Percentiles rank a stretch among this genome's conserved stretches.
These are phyloP conservation scores for Acanthaster planci DNA, from an alignment of 35 echinoderm and acorn worm species.

Conservation along the genomic window DNA sequence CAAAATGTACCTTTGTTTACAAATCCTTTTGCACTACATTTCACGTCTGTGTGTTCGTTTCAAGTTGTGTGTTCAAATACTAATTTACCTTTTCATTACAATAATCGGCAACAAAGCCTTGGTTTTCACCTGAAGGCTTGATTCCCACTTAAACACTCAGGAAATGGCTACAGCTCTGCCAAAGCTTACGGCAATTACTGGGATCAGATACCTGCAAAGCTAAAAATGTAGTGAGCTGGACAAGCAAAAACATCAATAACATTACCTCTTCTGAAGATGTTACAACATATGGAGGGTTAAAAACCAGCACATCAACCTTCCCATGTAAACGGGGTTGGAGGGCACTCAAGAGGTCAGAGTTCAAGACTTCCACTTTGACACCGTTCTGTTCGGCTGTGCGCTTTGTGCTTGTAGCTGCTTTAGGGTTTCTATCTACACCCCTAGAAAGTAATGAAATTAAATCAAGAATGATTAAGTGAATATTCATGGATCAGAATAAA, in stretches of 20 bases:
- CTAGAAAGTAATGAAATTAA: conserved; percentile 48
- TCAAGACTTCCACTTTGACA: conserved; percentile 55
- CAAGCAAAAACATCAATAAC: no score
- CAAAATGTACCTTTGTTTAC: no score
- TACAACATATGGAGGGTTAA: conserved; percentile 98
- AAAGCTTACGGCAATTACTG: no score
- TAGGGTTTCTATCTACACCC: conserved; percentile 76
- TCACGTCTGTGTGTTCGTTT: no score
- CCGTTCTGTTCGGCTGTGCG: conserved; percentile 70
- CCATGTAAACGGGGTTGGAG: conserved; percentile 62
- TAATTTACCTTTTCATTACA: no score
- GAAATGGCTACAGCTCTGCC: background rate
- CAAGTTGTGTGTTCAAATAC: no score
- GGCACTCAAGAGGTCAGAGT: conserved; percentile 70
- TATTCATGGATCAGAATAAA: background rate
- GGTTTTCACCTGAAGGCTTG: no score
- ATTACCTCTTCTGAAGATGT: conserved; percentile 88
- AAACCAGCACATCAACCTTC: conserved; percentile 77
- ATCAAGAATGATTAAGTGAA: background rate
- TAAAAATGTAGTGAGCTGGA: no score
- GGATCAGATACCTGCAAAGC: no score
- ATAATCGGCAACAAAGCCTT: no score
- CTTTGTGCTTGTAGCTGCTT: conserved; percentile 64
- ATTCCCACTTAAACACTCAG: background rate
- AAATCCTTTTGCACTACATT: no score